These are phyloP conservation scores for Nesidiocoris tenuis DNA, from an alignment of 2,888 invertebrate species.

Conservation along the genomic window DNA sequence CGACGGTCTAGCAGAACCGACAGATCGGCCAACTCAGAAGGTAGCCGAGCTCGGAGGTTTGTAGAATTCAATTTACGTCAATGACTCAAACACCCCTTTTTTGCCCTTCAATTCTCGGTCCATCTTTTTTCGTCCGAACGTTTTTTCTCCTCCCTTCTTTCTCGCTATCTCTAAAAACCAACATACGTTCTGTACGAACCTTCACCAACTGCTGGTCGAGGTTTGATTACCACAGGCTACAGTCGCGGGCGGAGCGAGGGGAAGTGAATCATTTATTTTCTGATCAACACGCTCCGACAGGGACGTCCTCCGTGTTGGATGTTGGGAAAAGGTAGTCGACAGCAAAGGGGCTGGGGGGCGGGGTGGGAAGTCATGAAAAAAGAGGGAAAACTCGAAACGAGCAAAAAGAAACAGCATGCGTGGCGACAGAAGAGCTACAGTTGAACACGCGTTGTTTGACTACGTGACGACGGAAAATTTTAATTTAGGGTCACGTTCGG, in stretches of 20 bases:
- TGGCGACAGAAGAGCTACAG: not conserved
- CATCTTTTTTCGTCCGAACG: slow-evolving; percentile 6
- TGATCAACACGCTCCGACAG: slow-evolving; percentile 14
- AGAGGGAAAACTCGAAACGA: no score
- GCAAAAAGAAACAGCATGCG: not conserved
- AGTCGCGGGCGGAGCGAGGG: not conserved
- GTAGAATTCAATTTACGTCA: slow-evolving; percentile 27
- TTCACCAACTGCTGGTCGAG: slow-evolving; percentile 11
- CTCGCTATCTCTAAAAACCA: slow-evolving; percentile 21
- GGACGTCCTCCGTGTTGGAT: not conserved
- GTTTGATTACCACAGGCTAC: slow-evolving; percentile 19
- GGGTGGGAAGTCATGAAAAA: not conserved
- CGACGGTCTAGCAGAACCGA: not conserved
- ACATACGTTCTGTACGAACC: slow-evolving; percentile 3
- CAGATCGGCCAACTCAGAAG: not conserved
- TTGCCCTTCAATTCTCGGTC: slow-evolving; percentile 19
- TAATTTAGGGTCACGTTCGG: not conserved
- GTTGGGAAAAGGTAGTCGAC: not conserved
- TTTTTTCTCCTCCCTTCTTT: not conserved
- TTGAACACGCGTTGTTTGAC: not conserved
- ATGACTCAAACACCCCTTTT: slow-evolving; percentile 20
- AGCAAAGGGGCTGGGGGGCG: no score
- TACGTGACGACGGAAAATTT: not conserved
- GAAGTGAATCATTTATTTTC: slow-evolving; percentile 27
- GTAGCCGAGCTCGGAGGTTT: not conserved